These are phyloP conservation scores for Cephus rjabovi DNA, from an alignment of 2,888 invertebrate genomes.

Conservation along the genomic window DNA sequence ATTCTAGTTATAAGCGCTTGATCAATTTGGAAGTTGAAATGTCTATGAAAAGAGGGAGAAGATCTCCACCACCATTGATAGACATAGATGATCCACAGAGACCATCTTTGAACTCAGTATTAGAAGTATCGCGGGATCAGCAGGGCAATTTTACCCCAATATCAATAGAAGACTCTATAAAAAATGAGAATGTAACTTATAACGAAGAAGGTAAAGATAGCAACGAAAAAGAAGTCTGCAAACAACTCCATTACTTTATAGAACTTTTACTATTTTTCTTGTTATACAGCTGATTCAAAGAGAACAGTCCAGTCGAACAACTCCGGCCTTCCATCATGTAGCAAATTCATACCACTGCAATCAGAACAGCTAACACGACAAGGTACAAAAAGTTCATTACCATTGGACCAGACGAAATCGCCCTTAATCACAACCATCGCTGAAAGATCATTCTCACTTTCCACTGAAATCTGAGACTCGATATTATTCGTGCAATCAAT, in stretches of 20 bases:
- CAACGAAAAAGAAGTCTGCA: neutral
- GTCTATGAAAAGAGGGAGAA: slow-evolving; percentile 12
- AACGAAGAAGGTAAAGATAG: neutral
- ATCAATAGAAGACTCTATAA: neutral
- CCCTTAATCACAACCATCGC: neutral
- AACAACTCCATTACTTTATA: neutral
- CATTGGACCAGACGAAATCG: neutral
- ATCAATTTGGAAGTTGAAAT: neutral
- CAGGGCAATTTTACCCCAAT: neutral
- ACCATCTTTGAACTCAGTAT: neutral
- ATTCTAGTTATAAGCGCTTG: neutral
- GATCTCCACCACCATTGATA: slow-evolving; percentile 13
- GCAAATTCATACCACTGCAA: neutral
- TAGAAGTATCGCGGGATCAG: neutral
- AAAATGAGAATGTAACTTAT: neutral
- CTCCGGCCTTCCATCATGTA: neutral
- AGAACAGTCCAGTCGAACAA: neutral
- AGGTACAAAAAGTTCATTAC: neutral
- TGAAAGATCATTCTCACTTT: neutral
- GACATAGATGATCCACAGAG: neutral
- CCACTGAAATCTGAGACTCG: neutral
- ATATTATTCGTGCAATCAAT: neutral
- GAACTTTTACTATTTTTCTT: neutral
- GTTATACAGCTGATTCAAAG: neutral
- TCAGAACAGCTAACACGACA: neutral